Base-by-base conservation (phyloP, 2,888 invertebrate species). In the Axea sp. region DNA sequence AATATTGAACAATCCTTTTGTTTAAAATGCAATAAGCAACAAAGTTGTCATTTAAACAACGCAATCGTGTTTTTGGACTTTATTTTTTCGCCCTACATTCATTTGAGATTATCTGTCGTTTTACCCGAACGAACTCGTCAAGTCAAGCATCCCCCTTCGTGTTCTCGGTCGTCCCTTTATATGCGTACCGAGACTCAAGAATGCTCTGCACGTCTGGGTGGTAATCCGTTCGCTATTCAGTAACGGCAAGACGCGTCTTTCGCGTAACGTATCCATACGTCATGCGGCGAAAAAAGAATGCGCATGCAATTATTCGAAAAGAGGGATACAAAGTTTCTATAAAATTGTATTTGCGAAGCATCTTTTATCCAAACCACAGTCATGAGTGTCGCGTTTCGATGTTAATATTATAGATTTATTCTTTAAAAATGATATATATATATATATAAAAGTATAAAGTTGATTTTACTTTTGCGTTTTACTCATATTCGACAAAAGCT, bases 141-240 rank as follows among this genome's bases (percentile, higher is more conserved):
- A 62, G 67, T 45, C 24, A 68, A 73, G 75, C 73, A 73, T 75
- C 55, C 60, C 65, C 67, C 49, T 51, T 31, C 31, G 37, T 15
- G 17, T 17, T n/a, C 15, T n/a, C 33, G 45, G 28, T 3, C 57
- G 60, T 53, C 33, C 62, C 11, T 53, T 69, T 39, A 57, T 68
- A 43, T 53, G 51, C 35, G 33, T 53, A 26, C 19, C 22, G 26
- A 39, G 39, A 11, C 69, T 69, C 45, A 62, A 62, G 69, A 43
- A 71, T 22, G 37, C 45, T 53, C 51, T 22, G 43, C 47, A 31
- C 47, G 31, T 43, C 67, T 62, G 69, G 75, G 65, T 53, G 75
- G 65, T 77, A 78, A 78, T 77, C 76, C 76, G 68, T 71, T 68
- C 65, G 71, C 76, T 74, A 76, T 76, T 78, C 77, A 78, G 62